Base-by-base conservation (phyloP, 2,888 invertebrate species). In the Agrotis clavis region DNA sequence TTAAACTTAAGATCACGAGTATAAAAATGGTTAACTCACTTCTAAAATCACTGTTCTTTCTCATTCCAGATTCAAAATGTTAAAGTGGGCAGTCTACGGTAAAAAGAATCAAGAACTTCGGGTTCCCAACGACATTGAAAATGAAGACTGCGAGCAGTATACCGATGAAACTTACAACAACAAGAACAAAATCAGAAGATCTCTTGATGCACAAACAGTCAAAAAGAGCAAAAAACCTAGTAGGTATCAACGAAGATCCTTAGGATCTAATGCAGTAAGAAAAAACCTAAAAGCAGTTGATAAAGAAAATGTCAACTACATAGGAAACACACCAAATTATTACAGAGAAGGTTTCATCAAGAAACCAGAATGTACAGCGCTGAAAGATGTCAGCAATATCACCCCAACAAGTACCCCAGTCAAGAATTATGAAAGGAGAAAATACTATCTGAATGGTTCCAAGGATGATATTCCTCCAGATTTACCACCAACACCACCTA, bases 361-460 rank as follows among this genome's bases (percentile, higher is more conserved):
- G 72, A 97, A 97, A 89, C 88, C 94, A 35, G 97, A 97, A 81
- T 95, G 91, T 1, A 85, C 93, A 67, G 96, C 95, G 14, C 90
- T 97, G 0, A 96, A 97, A 90, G 97, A 97, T 87, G 97, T 97
- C 13, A 97, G 97, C 86, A 97, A 97, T 85, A 94, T 97, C n/a
- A 97, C 97, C 4, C 97, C 97, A 1, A 97, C 93, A 19, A 89
- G 88, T 0, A 96, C 95, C 1, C 95, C 96, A 7, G 90, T 92
- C 0, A 92, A 92, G 66, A 93, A 88, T 21, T 89, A 90, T 57
- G 95, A 95, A 13, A 92, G 92, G 61, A 90, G 90, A 82, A 93
- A 91, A 77, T 92, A 90, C 71, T 93, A 91, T 65, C 69, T 90
- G 47, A 92, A 90, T 65, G 87, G 89, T 59, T 89, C 92, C 13